Evolutionary conservation across 2,888 invertebrate genomes (phyloP).

Genomic region (Heliconius erato): DNA sequence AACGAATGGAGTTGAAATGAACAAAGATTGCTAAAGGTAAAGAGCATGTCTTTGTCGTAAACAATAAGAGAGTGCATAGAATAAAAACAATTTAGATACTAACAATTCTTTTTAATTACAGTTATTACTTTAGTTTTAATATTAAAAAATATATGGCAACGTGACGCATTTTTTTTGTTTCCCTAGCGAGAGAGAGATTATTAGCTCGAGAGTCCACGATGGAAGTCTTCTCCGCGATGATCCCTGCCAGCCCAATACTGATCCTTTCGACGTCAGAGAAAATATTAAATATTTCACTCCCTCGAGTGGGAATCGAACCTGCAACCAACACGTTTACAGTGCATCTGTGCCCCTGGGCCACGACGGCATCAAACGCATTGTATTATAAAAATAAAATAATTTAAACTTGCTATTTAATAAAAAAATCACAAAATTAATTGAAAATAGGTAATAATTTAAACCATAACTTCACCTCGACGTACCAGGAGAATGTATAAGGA

Average conservation of each 20-base stretch:
- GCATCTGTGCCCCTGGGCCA: too few relatives aligned
- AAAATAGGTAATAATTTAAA: conserved; percentile 7
- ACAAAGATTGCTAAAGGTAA: neutral
- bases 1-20: neutral
- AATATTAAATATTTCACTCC: too few relatives aligned
- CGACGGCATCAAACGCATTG: neutral
- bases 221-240: too few relatives aligned
- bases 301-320: too few relatives aligned
- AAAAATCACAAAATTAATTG: neutral
- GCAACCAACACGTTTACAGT: too few relatives aligned
- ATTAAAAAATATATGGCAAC: too few relatives aligned
- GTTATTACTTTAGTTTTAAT: neutral
- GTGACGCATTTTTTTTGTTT: too few relatives aligned
- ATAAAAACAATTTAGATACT: neutral
- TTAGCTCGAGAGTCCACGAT: too few relatives aligned
- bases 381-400: too few relatives aligned
- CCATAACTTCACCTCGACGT: conserved; percentile 31
- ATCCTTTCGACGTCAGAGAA: too few relatives aligned
- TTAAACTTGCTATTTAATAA: neutral
- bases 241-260: too few relatives aligned
- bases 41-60: neutral
- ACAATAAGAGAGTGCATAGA: neutral
- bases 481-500: conserved; percentile 53
- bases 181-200: too few relatives aligned
- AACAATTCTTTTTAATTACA: neutral